Evolutionary conservation across 2,888 invertebrate genomes (phyloP), one percentile per base, ranked within the genome.

Genomic region (Macaria notata): DNA sequence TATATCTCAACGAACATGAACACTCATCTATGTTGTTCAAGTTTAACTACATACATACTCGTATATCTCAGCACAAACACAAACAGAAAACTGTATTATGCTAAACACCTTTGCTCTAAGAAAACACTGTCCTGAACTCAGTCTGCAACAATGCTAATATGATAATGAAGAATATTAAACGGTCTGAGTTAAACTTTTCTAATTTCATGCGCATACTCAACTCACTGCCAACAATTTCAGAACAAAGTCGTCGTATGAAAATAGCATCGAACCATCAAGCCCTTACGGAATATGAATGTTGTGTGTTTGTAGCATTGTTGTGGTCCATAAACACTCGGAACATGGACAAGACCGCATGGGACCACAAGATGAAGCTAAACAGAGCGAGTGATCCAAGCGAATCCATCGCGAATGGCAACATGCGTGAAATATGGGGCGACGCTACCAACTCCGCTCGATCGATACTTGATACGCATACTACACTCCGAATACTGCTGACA

Each of bases 401-500:
- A 57, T 72, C 79, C 74, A 73, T 71, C 73, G 75, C 77, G 77
- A 81, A 82, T 80, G 76, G 78, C 78, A 81, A 75, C 78, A 70
- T 79, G 79, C 82, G 82, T 83, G 78, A 84, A 88, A 88, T 88
- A 84, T 86, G 83, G 85, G 79, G 77, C 83, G 81, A 80, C 82
- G 80, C 78, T 81, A 79, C 80, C 83, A 80, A 85, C 78, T 80
- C 77, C 75, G 83, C 82, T 75, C 78, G 84, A 88, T 88, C 87
- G 86, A 89, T 89, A 87, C 83, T 79, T 81, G 83, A 87, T 86
- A 88, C 88, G 83, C 84, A 81, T 79, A 78, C 72, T 82, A 82
- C 79, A 82, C 83, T 86, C 85, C 83, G 76, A 83, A 84, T 83
- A 79, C 75, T 76, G 73, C 72, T 74, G 82, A 80, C 79, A 76